Evolutionary conservation across 2,113 vertebrate species (phyloP), one percentile per base, ranked within the genome.

Genomic region (Ceyx melanurus): DNA sequence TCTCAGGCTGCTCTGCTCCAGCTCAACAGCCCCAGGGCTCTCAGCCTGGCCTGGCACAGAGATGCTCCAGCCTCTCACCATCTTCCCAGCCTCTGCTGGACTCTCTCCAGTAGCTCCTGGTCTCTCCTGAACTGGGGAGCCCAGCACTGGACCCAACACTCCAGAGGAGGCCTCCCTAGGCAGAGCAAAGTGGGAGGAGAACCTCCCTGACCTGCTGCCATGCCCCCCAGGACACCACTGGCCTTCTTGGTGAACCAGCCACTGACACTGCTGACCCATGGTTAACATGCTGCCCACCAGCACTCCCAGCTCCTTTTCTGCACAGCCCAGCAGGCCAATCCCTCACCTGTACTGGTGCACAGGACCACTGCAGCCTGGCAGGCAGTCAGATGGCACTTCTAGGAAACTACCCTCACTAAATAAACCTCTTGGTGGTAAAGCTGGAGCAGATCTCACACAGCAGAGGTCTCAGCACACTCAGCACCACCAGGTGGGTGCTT

Each of bases 401-500:
- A 22, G 17, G 50, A 58, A 85, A 57, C 26, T 60, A n/a, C 23
- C 29, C 16, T 5, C 60, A 10, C 28, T 11, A 18, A 40, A 22
- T 4, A 15, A 80, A 57, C 37, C 75, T 56, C 37, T 9, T 1
- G 4, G 42, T 58, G 72, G 42, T 11, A 13, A 73, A 35, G 7
- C 64, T 28, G n/a, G 45, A 35, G 13, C 45, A 11, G 13, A 22
- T 7, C 35, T 57, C 43, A 5, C 19, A 2, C 0, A 4, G 22
- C 77, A 60, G 22, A 33, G 23, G 14, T 5, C 31, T 48, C 67
- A 35, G 62, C 37, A 46, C n/a, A 11, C 53, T 35, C 33, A 15
- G 7, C 7, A 19, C 12, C 60, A 57, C 40, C 0, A 2, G 42
- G 35, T 5, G 17, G 61, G 57, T 0, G 4, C 25, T 26, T 40